Percentiles rank a stretch among this genome's conserved stretches.
phyloP scores from a whole-genome alignment of 2,888 invertebrate genomes.

The Eristalis tenax region DNA sequence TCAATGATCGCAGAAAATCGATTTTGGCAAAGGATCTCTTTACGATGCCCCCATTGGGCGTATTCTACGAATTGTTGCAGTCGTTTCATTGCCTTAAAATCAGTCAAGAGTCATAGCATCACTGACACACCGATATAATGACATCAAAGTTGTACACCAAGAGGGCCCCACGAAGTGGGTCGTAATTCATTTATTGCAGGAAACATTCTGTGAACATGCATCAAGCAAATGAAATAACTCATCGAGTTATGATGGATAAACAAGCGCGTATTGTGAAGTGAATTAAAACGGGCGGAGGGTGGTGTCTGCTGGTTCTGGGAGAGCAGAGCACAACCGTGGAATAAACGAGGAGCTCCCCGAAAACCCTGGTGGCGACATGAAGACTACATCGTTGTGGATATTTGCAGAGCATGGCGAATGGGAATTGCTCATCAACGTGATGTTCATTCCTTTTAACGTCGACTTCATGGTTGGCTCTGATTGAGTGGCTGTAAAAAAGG shows the following conservation, averaged over 20 bases:
- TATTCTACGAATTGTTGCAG: too few relatives aligned
- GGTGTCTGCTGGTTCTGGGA: neutral
- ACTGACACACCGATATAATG: neutral
- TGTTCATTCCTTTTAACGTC: too few relatives aligned
- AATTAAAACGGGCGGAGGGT: neutral
- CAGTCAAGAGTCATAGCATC: too few relatives aligned
- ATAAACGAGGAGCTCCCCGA: neutral
- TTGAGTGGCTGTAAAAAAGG: too few relatives aligned
- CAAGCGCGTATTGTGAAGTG: neutral
- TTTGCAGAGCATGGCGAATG: neutral
- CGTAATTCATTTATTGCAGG: neutral
- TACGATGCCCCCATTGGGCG: too few relatives aligned
- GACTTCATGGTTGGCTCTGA: too few relatives aligned
- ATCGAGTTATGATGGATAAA: neutral
- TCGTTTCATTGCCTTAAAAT: too few relatives aligned
- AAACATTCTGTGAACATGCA: neutral
- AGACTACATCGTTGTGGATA: neutral
- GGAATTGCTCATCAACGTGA: too few relatives aligned
- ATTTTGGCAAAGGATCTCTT: too few relatives aligned
- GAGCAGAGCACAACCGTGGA: neutral
- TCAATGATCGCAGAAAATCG: too few relatives aligned
- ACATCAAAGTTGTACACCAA: neutral
- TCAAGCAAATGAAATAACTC: neutral
- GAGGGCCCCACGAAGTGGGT: neutral
- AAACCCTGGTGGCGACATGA: neutral